Evolutionary conservation across 2,888 invertebrate genomes (phyloP), one percentile per base, ranked within the genome.

Genomic region (Eupithecia subfuscata): DNA sequence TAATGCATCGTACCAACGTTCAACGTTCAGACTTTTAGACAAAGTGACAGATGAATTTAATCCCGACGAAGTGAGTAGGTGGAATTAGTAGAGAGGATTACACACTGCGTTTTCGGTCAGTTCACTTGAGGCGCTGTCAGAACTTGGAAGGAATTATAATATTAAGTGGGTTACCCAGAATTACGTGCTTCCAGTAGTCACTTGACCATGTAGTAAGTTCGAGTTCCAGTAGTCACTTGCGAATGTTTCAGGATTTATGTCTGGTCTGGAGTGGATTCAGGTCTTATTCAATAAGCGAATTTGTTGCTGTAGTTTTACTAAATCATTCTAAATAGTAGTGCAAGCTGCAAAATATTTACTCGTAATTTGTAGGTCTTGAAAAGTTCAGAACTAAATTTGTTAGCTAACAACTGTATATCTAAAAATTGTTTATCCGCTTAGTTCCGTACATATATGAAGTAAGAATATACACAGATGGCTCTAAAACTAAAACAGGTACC

Each of bases 1-100:
- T 90, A 86, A 90, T 91, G 88, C 90, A 90, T 89, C 75, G 85
- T 88, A 86, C 87, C 86, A 86, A 81, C 84, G 86, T 81, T 82
- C 75, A 80, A 77, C 78, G 79, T 78, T 81, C 78, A 85, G 86
- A 87, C 85, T 85, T 78, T 81, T 78, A 85, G 86, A 87, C 85
- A 85, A 82, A 82, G 84, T 87, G 87, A 88, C 87, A 86, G 84
- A 81, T 78, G 80, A 83, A 82, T 87, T 87, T 87, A 89, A 89
- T 88, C 85, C 86, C n/a, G 43, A 40, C 60, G 37, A 70, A 74
- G 52, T 71, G 69, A 60, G 30, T 37, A 37, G 65, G n/a, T 67
- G 22, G 65, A 22, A 67, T 37, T 67, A 37, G 34, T 9, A 18
- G 64, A 34, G 64, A 30, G 65, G 65, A 67, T 67, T 67, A 22